Evolutionary conservation across 2,113 vertebrate species (phyloP), one percentile per base, ranked within the genome.

Genomic region (Eclectus roratus): DNA sequence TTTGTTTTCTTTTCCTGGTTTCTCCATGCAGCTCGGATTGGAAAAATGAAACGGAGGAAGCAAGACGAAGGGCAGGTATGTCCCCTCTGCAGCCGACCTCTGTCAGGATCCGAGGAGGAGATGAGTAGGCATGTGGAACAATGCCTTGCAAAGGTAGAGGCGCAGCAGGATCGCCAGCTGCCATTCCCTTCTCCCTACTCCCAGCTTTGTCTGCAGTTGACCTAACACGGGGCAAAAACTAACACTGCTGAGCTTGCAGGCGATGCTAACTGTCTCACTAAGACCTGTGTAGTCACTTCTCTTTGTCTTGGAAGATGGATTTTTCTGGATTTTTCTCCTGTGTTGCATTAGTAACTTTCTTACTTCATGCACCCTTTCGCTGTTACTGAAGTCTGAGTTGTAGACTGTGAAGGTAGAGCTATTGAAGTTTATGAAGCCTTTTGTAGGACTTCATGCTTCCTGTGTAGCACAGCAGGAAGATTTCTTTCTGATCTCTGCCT

Each of bases 71-170:
- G 99, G 97, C 99, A 99, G 99, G 99, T 99, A 99, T 99, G 99
- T 99, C 99, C 99, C 96, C 99, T 99, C 98, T 99, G 99, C 99
- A 99, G 98, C 97, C 97, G 98, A 94, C 99, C 99, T 96, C 98
- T 99, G 98, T 98, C 99, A 98, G 99, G 99, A 98, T 99, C 99
- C 97, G 99, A 99, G 98, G 99, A 99, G 98, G 99, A 99, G 98
- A 99, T 99, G 99, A 99, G 99, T 99, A 99, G 99, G 99, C 99
- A 99, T 99, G 99, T 99, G 99, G 99, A 99, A 98, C 99, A 98
- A 98, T 99, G 99, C 98, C 99, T 99, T 98, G 98, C 99, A 98
- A 99, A 99, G 99, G 99, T 99, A 99, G 99, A 98, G 98, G 98
- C 97, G 95, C 97, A 96, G 74, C 95, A 95, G 95, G 93, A 93